phyloP scores from a whole-genome alignment of 2,113 vertebrate species.

The Rhizomys pruinosus region DNA sequence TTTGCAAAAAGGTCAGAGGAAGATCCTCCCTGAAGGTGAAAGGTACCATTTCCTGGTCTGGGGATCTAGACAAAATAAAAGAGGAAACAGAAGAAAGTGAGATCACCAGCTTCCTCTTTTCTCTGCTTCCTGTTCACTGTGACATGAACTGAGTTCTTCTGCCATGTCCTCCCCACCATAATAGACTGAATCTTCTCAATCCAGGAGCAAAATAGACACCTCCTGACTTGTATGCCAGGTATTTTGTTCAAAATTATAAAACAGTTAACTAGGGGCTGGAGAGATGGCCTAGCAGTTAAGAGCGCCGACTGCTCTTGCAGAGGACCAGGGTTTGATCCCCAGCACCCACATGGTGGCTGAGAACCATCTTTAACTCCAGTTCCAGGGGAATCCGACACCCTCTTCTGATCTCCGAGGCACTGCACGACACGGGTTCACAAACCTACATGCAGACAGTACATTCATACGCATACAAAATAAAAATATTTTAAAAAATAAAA shows the following conservation, averaged over 20 bases:
- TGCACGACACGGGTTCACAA: no score
- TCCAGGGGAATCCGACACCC: no score
- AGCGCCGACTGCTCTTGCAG: no score
- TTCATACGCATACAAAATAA: no score
- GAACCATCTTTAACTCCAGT: no score
- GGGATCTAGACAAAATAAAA: background rate
- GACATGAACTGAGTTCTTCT: background rate
- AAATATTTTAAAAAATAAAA: no score
- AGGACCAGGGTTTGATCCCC: no score
- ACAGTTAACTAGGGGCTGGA: no score
- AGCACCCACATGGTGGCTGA: no score
- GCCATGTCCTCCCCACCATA: background rate
- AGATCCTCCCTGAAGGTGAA: background rate
- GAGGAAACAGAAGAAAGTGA: background rate
- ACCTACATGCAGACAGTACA: no score
- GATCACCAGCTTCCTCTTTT: background rate
- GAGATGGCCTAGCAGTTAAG: no score
- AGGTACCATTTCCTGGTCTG: background rate
- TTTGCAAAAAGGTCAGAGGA: background rate
- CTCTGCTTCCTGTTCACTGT: background rate
- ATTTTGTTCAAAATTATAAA: background rate
- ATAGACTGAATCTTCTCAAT: background rate
- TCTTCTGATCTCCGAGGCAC: no score
- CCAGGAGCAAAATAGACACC: background rate
- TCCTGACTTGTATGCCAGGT: background rate